Base-by-base conservation (phyloP, 2,888 invertebrate genomes). In the Drosophila pseudotakahashii region DNA sequence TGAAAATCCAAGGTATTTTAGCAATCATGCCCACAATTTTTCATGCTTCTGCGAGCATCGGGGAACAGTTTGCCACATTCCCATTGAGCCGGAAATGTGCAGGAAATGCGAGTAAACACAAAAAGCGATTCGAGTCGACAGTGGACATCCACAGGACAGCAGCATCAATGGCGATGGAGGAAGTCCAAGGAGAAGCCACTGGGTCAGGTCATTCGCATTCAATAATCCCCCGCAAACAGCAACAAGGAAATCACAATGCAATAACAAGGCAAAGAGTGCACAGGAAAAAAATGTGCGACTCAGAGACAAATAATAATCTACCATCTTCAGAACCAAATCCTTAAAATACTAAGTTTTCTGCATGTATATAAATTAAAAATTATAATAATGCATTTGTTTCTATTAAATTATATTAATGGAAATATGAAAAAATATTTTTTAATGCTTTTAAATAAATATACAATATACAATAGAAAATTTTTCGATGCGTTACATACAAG, bases 21-120 rank as follows among this genome's bases (percentile, higher is more conserved):
- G 76, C 81, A 66, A 71, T 71, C 73, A 61, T 37, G 68, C 70
- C 34, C 62, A 61, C 62, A 63, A 61, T 48, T 30, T 26, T 48
- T 61, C 48, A 77, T 75, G 75, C 61, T 70, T 76, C 85, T 68
- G 81, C 77, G 73, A 73, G 60, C 74, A 79, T 51, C 60, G 47
- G 36, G 69, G 39, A 48, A 61, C 62, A 74, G 64, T 69, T 86
- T 71, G 76, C 75, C 78, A 81, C 74, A 69, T 72, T 76, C 58
- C 64, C 48, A 71, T 64, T 63, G 69, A 70, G 68, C 69, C 68
- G 73, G 71, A 81, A 62, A 73, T 54, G 44, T 68, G 64, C 68
- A 67, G 69, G 63, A 77, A 79, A 74, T 52, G 74, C 57, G 67
- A 79, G 66, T 66, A 66, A 66, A 66, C 66, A 66, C 67, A 66